Evolutionary conservation across 2,113 vertebrate species (phyloP).

Genomic region (Deroptyus accipitrinus): DNA sequence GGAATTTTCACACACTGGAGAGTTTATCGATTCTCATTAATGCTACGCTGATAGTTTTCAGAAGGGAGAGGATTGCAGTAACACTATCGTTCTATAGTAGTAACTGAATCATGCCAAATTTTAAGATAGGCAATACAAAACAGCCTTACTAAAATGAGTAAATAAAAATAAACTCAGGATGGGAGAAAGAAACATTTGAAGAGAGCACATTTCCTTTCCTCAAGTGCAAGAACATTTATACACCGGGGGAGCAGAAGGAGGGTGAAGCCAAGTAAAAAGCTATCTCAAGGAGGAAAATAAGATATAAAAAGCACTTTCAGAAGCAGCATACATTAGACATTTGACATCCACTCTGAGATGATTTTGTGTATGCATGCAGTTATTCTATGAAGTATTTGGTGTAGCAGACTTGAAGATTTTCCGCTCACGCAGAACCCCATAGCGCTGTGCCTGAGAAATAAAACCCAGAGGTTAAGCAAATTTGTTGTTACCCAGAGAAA

Average conservation of each 20-base stretch:
- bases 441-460: not conserved
- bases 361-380: not conserved
- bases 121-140: not conserved
- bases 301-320: not conserved
- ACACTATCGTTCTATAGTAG: not conserved
- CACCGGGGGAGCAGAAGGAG: fast-evolving
- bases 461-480: not conserved
- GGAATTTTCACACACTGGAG: not conserved
- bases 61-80: not conserved
- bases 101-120: not conserved
- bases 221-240: not conserved
- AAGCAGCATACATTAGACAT: not conserved
- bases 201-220: not conserved
- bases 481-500: not conserved
- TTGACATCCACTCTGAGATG: not conserved
- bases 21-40: not conserved
- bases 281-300: not conserved
- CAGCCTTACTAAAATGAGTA: not conserved
- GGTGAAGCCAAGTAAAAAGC: not conserved
- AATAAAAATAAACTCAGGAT: not conserved
- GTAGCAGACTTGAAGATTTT: not conserved
- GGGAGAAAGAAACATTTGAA: not conserved
- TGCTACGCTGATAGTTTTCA: not conserved
- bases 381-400: not conserved
- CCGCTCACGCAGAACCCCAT: fast-evolving